phyloP scores from a whole-genome alignment of 2,888 invertebrate genomes.

The Erannis defoliaria region DNA sequence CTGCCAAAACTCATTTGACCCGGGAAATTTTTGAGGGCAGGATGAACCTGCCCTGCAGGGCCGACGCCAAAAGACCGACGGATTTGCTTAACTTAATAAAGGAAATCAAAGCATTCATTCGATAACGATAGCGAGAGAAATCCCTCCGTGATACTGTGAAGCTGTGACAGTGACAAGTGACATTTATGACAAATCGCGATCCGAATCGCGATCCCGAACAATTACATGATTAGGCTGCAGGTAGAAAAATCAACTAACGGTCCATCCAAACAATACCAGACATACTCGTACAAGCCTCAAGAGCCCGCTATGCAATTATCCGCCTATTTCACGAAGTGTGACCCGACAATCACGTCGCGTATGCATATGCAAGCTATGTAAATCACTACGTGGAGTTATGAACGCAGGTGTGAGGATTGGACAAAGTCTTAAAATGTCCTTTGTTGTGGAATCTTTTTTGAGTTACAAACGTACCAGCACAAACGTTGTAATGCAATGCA shows the following conservation, averaged over 20 bases:
- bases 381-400: conserved; percentile 33
- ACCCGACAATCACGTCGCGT: conserved; percentile 17
- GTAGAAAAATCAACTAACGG: background rate
- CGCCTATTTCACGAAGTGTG: conserved; percentile 31
- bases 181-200: no score
- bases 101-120: no score
- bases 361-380: conserved; percentile 37
- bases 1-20: no score
- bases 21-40: no score
- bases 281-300: background rate
- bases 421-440: background rate
- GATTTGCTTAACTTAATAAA: no score
- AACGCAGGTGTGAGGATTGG: conserved; percentile 13
- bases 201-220: no score
- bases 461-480: background rate
- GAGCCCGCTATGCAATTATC: conserved; percentile 26
- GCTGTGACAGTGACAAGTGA: no score
- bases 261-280: background rate
- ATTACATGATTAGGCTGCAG: no score
- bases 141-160: no score
- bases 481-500: background rate
- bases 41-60: background rate
- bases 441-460: background rate
- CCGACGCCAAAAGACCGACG: no score
- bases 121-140: no score